phyloP scores from a whole-genome alignment of 2,113 vertebrate genomes.

The Daphoenositta chrysoptera region DNA sequence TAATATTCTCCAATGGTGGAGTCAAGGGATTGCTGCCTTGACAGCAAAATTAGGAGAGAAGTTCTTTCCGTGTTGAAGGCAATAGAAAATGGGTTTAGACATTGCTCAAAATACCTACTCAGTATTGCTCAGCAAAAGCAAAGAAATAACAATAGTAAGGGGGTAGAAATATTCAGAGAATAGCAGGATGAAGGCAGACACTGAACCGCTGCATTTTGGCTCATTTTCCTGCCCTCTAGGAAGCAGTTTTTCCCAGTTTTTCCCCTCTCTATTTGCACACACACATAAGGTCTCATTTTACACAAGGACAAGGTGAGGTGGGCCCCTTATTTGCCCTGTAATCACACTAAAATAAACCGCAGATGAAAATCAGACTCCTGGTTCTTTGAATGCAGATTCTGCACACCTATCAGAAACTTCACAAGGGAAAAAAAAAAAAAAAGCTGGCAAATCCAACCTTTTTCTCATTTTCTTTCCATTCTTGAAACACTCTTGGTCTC shows the following conservation, averaged over 20 bases:
- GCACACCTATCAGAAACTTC: not conserved
- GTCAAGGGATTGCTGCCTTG: not conserved
- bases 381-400: not conserved
- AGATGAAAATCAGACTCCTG: not conserved
- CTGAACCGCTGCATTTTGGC: not conserved
- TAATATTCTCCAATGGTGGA: not conserved
- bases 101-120: not conserved
- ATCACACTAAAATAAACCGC: not conserved
- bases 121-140: not conserved
- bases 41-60: not conserved
- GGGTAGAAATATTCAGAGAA: not conserved
- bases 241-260: not conserved
- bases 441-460: rapidly evolving
- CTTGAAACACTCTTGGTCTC: not conserved
- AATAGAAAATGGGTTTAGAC: not conserved
- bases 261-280: not conserved
- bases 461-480: not conserved
- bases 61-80: not conserved
- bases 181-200: not conserved
- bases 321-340: not conserved
- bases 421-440: not conserved
- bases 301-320: not conserved
- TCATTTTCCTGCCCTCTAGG: not conserved
- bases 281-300: not conserved
- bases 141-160: not conserved